Conservation (phyloP, 1,140 invertebrate genomes). For the Hyposmocoma kahamanoa region DNA sequence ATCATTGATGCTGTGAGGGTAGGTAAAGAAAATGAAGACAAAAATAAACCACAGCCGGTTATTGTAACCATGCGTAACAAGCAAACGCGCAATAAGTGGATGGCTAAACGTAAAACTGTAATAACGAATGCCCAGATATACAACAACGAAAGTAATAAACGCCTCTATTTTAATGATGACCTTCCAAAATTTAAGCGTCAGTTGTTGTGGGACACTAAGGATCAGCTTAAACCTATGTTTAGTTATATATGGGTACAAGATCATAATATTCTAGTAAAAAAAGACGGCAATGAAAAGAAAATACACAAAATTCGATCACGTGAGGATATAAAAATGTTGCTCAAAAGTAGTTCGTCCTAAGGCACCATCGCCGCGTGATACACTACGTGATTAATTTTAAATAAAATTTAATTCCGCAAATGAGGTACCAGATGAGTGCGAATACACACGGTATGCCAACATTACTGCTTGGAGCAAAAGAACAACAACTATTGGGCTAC, state of each 20-base stretch:
- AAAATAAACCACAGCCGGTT: not conserved
- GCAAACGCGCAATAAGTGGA: slow-evolving; percentile 3
- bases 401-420: not conserved
- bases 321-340: not conserved
- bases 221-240: not conserved
- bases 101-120: not conserved
- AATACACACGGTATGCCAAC: not conserved
- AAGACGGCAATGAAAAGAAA: slow-evolving; percentile 5
- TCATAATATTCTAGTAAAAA: slow-evolving; percentile 8
- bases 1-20: slow-evolving; percentile 7
- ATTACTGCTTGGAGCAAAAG: not conserved
- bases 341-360: not conserved
- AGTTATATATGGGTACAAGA: slow-evolving; percentile 10
- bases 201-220: slow-evolving; percentile 4
- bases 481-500: not conserved
- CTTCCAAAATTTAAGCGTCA: not conserved
- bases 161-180: slow-evolving; percentile 4
- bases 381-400: slow-evolving; percentile 1
- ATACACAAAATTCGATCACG: slow-evolving; percentile 6
- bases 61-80: slow-evolving; percentile 2
- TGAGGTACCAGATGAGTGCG: not conserved
- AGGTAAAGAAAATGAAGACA: slow-evolving; percentile 2
- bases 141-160: not conserved
- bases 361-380: not conserved
- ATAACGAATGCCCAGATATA: slow-evolving; percentile 3